phyloP scores from a whole-genome alignment of 2,888 invertebrate species.

The Trachelus iudaicus region DNA sequence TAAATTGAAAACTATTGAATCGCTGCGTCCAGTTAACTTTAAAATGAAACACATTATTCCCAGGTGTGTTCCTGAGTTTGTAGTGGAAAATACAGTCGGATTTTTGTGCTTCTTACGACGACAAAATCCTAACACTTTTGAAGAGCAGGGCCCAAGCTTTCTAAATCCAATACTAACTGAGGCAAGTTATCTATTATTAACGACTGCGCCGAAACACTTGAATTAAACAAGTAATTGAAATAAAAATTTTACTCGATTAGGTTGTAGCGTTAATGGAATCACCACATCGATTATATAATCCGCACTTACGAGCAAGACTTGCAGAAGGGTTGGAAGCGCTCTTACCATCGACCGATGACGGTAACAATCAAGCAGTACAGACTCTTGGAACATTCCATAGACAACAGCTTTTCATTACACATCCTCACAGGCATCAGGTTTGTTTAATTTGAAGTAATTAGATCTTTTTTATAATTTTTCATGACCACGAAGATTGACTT shows the following conservation, averaged over 20 bases:
- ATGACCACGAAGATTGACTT: not conserved
- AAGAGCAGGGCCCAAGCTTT: slow-evolving; percentile 74
- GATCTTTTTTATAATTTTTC: not conserved
- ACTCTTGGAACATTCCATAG: slow-evolving; percentile 71
- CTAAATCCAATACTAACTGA: slow-evolving; percentile 79
- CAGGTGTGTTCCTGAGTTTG: slow-evolving; percentile 89
- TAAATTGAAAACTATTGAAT: not conserved
- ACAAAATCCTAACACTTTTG: slow-evolving; percentile 73
- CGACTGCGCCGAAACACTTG: not conserved
- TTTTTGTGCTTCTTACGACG: slow-evolving; percentile 81
- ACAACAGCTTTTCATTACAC: slow-evolving; percentile 80
- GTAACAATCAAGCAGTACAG: slow-evolving; percentile 56
- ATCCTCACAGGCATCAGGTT: slow-evolving; percentile 79
- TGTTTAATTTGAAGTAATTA: slow-evolving; percentile 3
- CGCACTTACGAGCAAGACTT: slow-evolving; percentile 89
- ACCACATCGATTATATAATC: slow-evolving; percentile 83
- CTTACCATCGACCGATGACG: slow-evolving; percentile 78
- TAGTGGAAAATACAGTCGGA: slow-evolving; percentile 88
- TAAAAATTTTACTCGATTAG: slow-evolving; percentile 25
- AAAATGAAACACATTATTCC: slow-evolving; percentile 25
- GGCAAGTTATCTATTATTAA: slow-evolving; percentile 32
- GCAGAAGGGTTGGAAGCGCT: slow-evolving; percentile 91
- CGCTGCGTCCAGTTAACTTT: not conserved
- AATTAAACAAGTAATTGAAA: not conserved
- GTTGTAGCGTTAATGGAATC: slow-evolving; percentile 92